Evolutionary conservation across 2,113 vertebrate species (phyloP), one percentile per base, ranked within the genome.

Genomic region (Anolis sagrei): DNA sequence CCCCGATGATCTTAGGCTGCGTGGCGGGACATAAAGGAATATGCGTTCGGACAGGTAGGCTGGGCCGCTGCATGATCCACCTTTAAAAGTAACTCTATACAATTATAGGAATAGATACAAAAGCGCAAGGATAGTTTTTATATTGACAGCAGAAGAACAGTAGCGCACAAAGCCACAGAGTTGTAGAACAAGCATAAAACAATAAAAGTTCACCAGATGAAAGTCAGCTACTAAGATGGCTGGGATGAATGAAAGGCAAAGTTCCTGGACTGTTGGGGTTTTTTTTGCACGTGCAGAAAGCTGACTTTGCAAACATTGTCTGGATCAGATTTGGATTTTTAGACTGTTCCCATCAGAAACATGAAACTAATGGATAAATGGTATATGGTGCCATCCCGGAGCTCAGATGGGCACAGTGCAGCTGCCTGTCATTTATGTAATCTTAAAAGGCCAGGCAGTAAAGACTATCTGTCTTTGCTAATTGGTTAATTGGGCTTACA

Each of bases 401-500:
- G 81, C 74, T 82, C 91, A 91, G 86, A 86, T 90, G 89, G 91
- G 87, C 90, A 82, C 87, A 62, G 79, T 58, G 11, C 74, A 62
- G 78, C 77, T 90, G 88, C 90, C 68, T 36, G 19, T 92, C 90
- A 88, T 94, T 93, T 94, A 93, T 92, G 93, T 95, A 90, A 90
- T 93, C 93, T 93, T 87, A 83, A 79, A 95, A 90, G 91, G 87
- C 94, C 91, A 90, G 91, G 90, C 91, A 88, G 81, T 93, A 94
- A 95, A 94, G 92, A 93, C 83, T 91, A 91, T 75, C 81, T 69
- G 91, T 92, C 90, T 93, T 93, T 92, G 91, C 91, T 95, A 94
- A 92, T 91, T 92, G 89, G 93, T 89, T 95, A 94, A 94, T 93
- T 94, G 94, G 93, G 89, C 91, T 90, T 48, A 11, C 81, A 76